phyloP scores from a whole-genome alignment of 2,797 vertebrate genomes.

The Alcedo quadribrachys region DNA sequence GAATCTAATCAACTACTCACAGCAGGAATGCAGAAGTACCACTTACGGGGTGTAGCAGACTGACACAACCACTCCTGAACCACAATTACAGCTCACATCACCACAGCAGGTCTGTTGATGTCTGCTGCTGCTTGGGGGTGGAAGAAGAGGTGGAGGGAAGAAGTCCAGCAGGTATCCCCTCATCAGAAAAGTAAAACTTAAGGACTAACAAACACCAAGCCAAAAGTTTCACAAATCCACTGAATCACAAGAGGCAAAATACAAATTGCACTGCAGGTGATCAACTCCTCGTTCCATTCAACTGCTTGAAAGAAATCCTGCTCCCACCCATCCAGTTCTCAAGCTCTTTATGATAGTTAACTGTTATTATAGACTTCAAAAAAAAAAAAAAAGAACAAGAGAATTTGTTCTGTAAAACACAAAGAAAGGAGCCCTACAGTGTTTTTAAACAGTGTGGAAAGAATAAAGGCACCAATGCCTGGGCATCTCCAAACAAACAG shows the following conservation, averaged over 20 bases:
- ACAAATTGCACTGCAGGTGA: background rate
- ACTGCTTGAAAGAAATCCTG: background rate
- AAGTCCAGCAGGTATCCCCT: background rate
- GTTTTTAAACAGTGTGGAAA: background rate
- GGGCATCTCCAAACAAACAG: background rate
- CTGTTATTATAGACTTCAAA: background rate
- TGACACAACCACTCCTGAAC: slow-evolving; percentile 38
- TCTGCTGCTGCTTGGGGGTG: background rate
- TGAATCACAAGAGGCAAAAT: background rate
- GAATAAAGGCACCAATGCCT: background rate
- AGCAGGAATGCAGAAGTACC: slow-evolving; percentile 44
- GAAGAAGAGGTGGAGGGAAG: background rate
- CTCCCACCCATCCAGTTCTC: background rate
- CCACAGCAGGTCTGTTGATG: slow-evolving; percentile 27
- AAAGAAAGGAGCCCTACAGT: background rate
- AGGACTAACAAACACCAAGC: background rate
- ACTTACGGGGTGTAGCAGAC: slow-evolving; percentile 29
- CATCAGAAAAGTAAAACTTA: background rate
- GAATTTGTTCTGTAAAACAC: background rate
- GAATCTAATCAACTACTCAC: slow-evolving; percentile 53
- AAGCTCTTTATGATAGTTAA: background rate
- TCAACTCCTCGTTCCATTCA: background rate
- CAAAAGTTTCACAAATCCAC: background rate
- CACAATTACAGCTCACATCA: slow-evolving; percentile 42
- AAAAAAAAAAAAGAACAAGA: background rate